Conservation (phyloP, 2,888 invertebrate genomes). For the Agrochola circellaris region DNA sequence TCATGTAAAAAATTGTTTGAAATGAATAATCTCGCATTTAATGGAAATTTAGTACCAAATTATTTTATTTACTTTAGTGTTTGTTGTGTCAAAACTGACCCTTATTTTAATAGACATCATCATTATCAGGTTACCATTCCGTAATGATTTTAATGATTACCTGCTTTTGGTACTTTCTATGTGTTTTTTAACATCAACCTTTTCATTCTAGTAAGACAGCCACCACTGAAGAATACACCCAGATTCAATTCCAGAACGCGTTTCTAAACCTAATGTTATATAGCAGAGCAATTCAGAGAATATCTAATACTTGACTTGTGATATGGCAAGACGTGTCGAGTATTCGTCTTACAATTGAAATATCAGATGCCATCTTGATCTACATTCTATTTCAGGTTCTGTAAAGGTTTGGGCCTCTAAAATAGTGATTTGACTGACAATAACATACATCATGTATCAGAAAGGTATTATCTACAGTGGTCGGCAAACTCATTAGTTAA, state of each 20-base stretch:
- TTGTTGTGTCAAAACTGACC: too few relatives aligned
- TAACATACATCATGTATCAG: not conserved
- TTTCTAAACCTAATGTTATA: conserved; percentile 3
- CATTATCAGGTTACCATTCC: not conserved
- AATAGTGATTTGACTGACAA: not conserved
- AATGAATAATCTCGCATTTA: too few relatives aligned
- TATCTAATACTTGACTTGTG: conserved; percentile 18
- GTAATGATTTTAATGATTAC: not conserved
- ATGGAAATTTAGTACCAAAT: not conserved
- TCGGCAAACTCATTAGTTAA: too few relatives aligned
- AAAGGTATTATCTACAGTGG: too few relatives aligned
- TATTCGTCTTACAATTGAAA: conserved; percentile 27
- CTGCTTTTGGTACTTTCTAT: too few relatives aligned
- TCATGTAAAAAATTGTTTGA: too few relatives aligned
- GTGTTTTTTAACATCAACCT: too few relatives aligned
- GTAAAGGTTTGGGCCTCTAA: not conserved
- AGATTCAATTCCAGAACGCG: not conserved
- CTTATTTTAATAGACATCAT: not conserved
- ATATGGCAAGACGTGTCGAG: conserved; percentile 18
- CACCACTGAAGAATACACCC: too few relatives aligned
- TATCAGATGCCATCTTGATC: conserved; percentile 26
- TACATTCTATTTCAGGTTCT: conserved; percentile 24
- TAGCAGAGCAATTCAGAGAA: conserved; percentile 7
- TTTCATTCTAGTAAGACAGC: not conserved
- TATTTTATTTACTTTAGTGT: not conserved